Evolutionary conservation across 1,140 invertebrate genomes (phyloP).

Genomic region (Ylistrum balloti): DNA sequence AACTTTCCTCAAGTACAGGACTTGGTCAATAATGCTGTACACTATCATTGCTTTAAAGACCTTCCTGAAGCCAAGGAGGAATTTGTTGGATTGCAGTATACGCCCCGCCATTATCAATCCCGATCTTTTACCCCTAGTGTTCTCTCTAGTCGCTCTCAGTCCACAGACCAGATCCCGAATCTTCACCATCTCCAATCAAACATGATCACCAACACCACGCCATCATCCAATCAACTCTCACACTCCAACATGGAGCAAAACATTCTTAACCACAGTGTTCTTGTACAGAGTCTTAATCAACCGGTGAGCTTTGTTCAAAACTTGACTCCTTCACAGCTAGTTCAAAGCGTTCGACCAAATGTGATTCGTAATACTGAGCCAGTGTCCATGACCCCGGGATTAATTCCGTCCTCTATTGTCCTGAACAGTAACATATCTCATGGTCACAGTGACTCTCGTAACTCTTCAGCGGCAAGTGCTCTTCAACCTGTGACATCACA

Average conservation of each 20-base stretch:
- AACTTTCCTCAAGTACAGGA: conserved; percentile 79
- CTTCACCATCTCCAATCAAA: conserved; percentile 7
- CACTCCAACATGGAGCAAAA: conserved; percentile 31
- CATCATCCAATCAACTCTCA: neutral
- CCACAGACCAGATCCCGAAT: neutral
- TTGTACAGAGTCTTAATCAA: conserved; percentile 14
- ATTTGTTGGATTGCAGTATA: conserved; percentile 76
- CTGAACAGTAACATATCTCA: neutral
- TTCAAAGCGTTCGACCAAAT: conserved; percentile 31
- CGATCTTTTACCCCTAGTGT: neutral
- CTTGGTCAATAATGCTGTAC: conserved; percentile 75
- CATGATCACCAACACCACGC: neutral
- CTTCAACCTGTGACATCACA: neutral
- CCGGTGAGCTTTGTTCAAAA: conserved; percentile 23
- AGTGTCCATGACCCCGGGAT: neutral
- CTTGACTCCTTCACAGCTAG: neutral
- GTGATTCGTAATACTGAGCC: conserved; percentile 11
- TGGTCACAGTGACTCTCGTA: neutral
- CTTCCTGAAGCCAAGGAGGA: conserved; percentile 77
- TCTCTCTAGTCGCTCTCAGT: neutral
- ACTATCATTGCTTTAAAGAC: conserved; percentile 79
- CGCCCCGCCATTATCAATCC: conserved; percentile 16
- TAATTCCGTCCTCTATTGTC: neutral
- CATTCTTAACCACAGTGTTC: conserved; percentile 27
- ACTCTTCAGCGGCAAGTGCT: neutral